Evolutionary conservation across 2,113 vertebrate species (phyloP), one percentile per base, ranked within the genome.

Genomic region (Semicossyphus pulcher): DNA sequence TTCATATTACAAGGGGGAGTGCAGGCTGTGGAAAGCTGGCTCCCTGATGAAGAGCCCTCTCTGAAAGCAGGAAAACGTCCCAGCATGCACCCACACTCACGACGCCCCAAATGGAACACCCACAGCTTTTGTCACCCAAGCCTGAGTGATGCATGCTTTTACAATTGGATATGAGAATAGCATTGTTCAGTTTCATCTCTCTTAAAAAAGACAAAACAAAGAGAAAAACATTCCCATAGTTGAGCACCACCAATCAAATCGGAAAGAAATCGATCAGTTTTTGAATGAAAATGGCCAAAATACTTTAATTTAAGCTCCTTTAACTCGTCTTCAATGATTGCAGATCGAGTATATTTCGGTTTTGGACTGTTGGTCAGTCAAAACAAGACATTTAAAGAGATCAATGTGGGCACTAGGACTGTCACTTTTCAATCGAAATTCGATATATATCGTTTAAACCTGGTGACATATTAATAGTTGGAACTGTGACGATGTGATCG

Each of bases 21-120:
- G 64, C 66, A 77, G 65, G 77, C 83, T 74, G 83, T 75, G 64
- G 76, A 87, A 83, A 89, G 82, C 78, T 86, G 85, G 61, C 86
- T 87, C 85, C 84, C 79, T 76, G 88, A 76, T 74, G 83, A 81
- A 62, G 86, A 81, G 80, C 48, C 83, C 73, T 88, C 73, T 88
- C 71, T 41, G 36, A 89, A 86, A 51, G 85, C 82, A 90, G 81
- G 84, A 88, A 89, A 86, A 84, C 61, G 79, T 91, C 86, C 85
- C 87, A 83, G 86, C 82, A 56, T 70, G 76, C 92, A 82, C 87
- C 90, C 88, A 90, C 92, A 86, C 86, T 85, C 83, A 79, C 36
- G 60, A 88, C 85, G 74, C 67, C 88, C 73, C 49, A 83, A 83
- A 86, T 81, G 78, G 76, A 67, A 89, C 88, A 77, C 91, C 86